Percentiles rank a stretch among this genome's conserved stretches.
These are phyloP conservation scores for Misgurnus mizolepis DNA, from an alignment of 2,113 vertebrate species.

Conservation along the genomic window DNA sequence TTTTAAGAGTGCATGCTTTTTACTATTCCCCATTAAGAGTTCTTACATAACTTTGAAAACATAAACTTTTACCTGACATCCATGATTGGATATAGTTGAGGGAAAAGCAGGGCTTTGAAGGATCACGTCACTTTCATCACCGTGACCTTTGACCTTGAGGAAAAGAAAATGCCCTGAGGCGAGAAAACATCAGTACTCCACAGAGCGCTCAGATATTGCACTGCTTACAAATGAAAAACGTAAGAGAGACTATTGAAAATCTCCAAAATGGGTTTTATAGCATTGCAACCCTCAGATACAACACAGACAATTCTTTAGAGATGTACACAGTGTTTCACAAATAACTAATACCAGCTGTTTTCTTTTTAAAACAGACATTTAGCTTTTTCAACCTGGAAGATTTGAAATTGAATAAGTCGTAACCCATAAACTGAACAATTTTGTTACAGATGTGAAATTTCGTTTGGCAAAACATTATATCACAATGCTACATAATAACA, in stretches of 20 bases:
- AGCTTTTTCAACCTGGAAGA: background rate
- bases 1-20: background rate
- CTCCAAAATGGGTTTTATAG: background rate
- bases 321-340: background rate
- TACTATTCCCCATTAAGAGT: background rate
- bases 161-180: slow-evolving; percentile 82
- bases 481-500: background rate
- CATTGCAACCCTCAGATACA: background rate
- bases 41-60: background rate
- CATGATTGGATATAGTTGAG: slow-evolving; percentile 62
- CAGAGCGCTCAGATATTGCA: background rate
- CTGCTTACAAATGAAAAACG: background rate
- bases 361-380: background rate
- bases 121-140: slow-evolving; percentile 60
- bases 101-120: slow-evolving; percentile 76
- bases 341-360: background rate
- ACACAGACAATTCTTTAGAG: background rate
- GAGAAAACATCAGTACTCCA: slow-evolving; percentile 34
- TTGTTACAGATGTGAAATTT: background rate
- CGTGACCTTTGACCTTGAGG: slow-evolving; percentile 69
- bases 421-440: slow-evolving; percentile 26
- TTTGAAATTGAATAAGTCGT: background rate
- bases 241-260: background rate
- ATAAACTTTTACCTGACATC: slow-evolving; percentile 75
- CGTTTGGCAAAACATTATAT: slow-evolving; percentile 18